Evolutionary conservation across 2,888 invertebrate species (phyloP).

Genomic region (Steinernema scapterisci): DNA sequence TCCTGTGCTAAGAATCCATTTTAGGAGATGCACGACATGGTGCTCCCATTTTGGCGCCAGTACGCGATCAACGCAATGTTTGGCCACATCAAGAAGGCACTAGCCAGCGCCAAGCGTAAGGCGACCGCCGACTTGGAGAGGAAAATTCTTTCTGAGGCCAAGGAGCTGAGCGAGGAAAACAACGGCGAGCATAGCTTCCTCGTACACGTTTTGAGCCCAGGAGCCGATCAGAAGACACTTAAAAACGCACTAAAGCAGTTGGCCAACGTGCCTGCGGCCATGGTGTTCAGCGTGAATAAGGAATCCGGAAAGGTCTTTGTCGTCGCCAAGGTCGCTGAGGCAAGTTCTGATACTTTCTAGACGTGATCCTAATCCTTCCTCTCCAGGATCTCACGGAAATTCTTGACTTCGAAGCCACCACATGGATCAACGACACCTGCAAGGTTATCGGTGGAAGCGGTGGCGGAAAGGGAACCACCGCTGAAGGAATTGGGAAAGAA

Average conservation of each 20-base stretch:
- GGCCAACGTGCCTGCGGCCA: conserved; percentile 78
- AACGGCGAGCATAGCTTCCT: conserved; percentile 74
- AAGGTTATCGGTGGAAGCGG: conserved; percentile 84
- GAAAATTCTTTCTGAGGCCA: conserved; percentile 79
- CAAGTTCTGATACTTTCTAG: neutral
- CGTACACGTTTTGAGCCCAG: conserved; percentile 83
- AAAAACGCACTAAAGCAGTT: conserved; percentile 87
- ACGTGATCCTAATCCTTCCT: neutral
- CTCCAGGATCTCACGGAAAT: conserved; percentile 34
- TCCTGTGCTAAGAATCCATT: too few relatives aligned
- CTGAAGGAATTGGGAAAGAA: conserved; percentile 91
- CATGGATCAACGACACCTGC: conserved; percentile 87
- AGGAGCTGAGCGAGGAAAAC: conserved; percentile 73
- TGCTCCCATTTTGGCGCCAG: conserved; percentile 86
- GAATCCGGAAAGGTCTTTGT: conserved; percentile 33
- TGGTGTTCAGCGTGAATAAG: conserved; percentile 88
- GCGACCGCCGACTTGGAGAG: conserved; percentile 59
- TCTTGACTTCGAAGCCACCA: conserved; percentile 85
- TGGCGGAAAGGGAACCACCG: conserved; percentile 94
- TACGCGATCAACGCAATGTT: conserved; percentile 82
- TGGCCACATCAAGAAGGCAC: conserved; percentile 82
- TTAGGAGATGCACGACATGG: conserved; percentile 86
- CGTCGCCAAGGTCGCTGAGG: conserved; percentile 35
- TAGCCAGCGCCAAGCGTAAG: conserved; percentile 88
- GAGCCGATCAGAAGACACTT: conserved; percentile 89